These are phyloP conservation scores for Champsocephalus gunnari DNA, from an alignment of 2,797 vertebrate species.

Conservation along the genomic window DNA sequence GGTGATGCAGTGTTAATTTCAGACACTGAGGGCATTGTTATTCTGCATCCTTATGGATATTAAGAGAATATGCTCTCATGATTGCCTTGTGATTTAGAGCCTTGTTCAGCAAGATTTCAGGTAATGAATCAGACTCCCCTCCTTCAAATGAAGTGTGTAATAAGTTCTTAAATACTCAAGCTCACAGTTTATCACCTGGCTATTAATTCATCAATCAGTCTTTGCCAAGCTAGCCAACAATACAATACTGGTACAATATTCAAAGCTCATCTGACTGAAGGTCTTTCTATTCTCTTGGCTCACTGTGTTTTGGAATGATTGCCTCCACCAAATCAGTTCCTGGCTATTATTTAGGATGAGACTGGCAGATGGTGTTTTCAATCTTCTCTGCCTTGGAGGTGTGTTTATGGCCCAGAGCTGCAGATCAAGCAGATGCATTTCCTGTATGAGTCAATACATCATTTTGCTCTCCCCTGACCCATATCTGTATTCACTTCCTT, in stretches of 20 bases:
- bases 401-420: slow-evolving; percentile 34
- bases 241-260: slow-evolving; percentile 6
- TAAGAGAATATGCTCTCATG: slow-evolving; percentile 31
- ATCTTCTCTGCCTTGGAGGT: slow-evolving; percentile 39
- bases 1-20: neutral
- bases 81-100: slow-evolving; percentile 43
- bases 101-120: slow-evolving; percentile 22
- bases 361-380: slow-evolving; percentile 52
- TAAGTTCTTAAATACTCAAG: slow-evolving; percentile 51
- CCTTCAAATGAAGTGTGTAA: slow-evolving; percentile 34
- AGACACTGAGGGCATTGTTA: slow-evolving; percentile 15
- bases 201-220: slow-evolving; percentile 33
- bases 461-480: slow-evolving; percentile 53
- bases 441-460: slow-evolving; percentile 57
- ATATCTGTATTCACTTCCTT: slow-evolving; percentile 37
- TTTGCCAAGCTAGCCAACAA: slow-evolving; percentile 8
- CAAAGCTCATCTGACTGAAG: slow-evolving; percentile 2
- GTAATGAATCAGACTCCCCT: slow-evolving; percentile 39
- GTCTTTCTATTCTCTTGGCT: neutral
- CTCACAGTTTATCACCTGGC: slow-evolving; percentile 33
- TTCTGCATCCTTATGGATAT: slow-evolving; percentile 20
- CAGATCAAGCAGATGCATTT: slow-evolving; percentile 52
- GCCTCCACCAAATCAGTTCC: slow-evolving; percentile 8
- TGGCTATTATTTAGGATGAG: slow-evolving; percentile 27
- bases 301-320: neutral